A percentile compares a stretch with the other conserved stretches of the same genome.
Conservation (phyloP, 2,888 invertebrate genomes). For the Sinhomidia bicolor region DNA sequence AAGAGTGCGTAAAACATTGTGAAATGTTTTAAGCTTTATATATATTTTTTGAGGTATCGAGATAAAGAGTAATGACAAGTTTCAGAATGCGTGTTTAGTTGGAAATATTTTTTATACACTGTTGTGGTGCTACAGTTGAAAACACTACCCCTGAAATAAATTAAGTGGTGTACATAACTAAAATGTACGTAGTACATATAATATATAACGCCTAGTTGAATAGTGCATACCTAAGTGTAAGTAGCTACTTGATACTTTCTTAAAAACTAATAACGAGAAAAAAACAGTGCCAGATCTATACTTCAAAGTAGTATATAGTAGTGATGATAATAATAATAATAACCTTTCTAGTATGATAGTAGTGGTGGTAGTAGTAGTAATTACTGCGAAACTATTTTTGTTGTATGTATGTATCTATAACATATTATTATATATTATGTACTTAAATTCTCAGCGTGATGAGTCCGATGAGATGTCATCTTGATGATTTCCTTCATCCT, state of each 20-base stretch:
- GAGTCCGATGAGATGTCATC: slow-evolving; percentile 56
- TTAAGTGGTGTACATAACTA: slow-evolving; percentile 25
- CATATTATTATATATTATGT: slow-evolving; percentile 16
- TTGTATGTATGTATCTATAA: slow-evolving; percentile 1
- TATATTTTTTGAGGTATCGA: not conserved
- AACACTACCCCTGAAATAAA: slow-evolving; percentile 62
- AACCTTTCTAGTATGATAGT: slow-evolving; percentile 13
- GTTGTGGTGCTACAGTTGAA: not conserved
- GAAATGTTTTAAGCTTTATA: slow-evolving; percentile 7
- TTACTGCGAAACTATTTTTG: slow-evolving; percentile 38
- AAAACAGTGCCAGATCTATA: slow-evolving; percentile 58
- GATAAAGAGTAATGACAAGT: slow-evolving; percentile 10
- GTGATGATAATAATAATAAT: not conserved
- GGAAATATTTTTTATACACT: slow-evolving; percentile 9
- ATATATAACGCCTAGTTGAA: not conserved
- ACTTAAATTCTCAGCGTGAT: slow-evolving; percentile 59
- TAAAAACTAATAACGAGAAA: slow-evolving; percentile 36
- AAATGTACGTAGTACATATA: not conserved
- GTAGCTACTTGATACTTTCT: slow-evolving; percentile 6
- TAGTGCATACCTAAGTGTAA: not conserved
- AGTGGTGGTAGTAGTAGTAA: slow-evolving; percentile 17
- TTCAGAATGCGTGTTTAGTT: not conserved
- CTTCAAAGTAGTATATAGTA: slow-evolving; percentile 33
- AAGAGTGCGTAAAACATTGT: not conserved
- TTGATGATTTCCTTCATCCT: slow-evolving; percentile 47